Percentiles rank a stretch among this genome's conserved stretches.
Evolutionary conservation across 2,113 vertebrate genomes (phyloP).

Genomic region (Eleginops maclovinus): DNA sequence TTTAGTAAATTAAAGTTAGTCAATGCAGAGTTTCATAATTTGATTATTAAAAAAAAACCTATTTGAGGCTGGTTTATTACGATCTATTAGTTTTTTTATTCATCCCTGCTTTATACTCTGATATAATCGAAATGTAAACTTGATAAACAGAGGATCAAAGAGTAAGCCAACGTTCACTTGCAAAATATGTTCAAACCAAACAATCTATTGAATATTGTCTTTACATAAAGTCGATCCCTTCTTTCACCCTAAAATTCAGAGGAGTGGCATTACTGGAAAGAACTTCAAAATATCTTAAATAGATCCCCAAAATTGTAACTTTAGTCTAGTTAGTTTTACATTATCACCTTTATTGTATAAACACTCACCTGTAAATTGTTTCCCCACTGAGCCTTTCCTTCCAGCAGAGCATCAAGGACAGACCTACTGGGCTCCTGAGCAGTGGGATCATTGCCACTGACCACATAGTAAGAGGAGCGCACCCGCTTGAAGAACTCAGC

Average conservation of each 20-base stretch:
- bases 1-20: no score
- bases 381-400: conserved; percentile 95
- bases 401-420: conserved; percentile 93
- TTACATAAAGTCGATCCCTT: neutral
- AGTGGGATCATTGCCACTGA: conserved; percentile 93
- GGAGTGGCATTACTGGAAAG: neutral
- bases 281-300: neutral
- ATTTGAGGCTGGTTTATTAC: no score
- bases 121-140: neutral
- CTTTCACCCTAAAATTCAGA: neutral
- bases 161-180: neutral
- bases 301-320: neutral
- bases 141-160: neutral
- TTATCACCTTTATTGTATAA: neutral
- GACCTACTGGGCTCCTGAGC: conserved; percentile 93
- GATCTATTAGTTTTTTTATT: neutral
- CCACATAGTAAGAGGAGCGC: conserved; percentile 95
- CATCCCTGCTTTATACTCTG: neutral
- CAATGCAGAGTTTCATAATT: no score
- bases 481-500: conserved; percentile 96
- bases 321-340: neutral
- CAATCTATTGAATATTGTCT: neutral
- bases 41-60: no score
- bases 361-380: conserved; percentile 92
- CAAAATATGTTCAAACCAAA: neutral